Percentiles rank a stretch among this genome's conserved stretches.
phyloP scores from a whole-genome alignment of 1,140 invertebrate genomes.

The Dendrolimus kikuchii region DNA sequence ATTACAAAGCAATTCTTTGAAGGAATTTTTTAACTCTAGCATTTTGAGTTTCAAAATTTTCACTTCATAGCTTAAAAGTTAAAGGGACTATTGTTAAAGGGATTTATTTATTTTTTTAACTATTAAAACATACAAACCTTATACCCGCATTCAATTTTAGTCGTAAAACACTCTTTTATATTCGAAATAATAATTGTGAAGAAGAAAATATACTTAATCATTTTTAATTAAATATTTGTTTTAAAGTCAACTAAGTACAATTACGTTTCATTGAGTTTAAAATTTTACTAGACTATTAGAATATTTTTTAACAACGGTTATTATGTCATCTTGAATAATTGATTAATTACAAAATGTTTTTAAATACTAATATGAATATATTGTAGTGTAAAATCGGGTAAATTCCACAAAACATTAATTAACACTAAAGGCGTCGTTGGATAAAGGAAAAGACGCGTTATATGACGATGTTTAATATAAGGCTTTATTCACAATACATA shows the following conservation, averaged over 20 bases:
- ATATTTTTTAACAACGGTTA: neutral
- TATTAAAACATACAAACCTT: constrained; percentile 16
- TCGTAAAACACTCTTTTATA: constrained; percentile 2
- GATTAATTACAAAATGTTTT: constrained; percentile 1
- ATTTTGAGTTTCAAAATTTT: no score
- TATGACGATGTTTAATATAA: constrained; percentile 4
- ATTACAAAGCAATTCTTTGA: neutral
- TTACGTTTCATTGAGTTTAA: neutral
- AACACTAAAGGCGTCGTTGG: no score
- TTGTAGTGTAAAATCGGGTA: no score
- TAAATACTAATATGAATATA: neutral
- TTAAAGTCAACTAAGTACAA: neutral
- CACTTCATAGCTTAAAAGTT: no score
- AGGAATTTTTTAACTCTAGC: no score
- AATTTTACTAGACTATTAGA: neutral
- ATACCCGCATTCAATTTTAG: constrained; percentile 28
- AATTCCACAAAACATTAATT: no score
- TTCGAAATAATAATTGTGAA: constrained; percentile 5
- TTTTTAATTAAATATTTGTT: constrained; percentile 5
- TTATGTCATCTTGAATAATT: neutral
- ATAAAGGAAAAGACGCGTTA: neutral
- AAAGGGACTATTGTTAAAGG: no score
- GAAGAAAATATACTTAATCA: constrained; percentile 3
- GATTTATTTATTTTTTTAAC: neutral
- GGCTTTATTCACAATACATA: neutral